Evolutionary conservation across 2,888 invertebrate species (phyloP), one percentile per base, ranked within the genome.

Genomic region (Seladonia tumulorum): DNA sequence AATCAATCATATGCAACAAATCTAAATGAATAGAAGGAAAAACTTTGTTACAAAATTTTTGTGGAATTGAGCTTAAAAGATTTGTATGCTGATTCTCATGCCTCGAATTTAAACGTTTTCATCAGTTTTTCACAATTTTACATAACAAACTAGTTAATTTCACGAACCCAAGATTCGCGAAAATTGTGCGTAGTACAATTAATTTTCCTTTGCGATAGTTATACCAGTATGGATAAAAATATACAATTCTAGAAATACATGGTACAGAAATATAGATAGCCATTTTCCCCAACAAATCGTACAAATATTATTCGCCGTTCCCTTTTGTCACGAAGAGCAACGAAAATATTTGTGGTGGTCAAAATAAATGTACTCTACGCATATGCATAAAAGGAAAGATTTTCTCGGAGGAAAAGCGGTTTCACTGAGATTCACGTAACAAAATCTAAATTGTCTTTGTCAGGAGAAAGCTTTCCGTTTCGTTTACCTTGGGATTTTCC

Each of bases 401-500:
- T 68, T 68, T 4, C 68, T 22, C 18, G 73, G 29, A n/a, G 57
- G 22, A 49, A 22, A 35, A 53, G 49, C 49, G 14, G 5, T 29
- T 53, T 73, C 49, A 14, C 25, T 49, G 35, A 5, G 35, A 53
- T 25, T 73, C 35, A 0, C 29, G 35, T 49, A 22, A 35, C 22
- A 53, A 73, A 49, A 53, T 53, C 73, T 35, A 53, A 35, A 73
- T 73, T 73, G 73, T 29, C 73, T 35, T 10, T 49, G 73, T 25
- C 73, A 35, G 49, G 35, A 35, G 49, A 73, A 53, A 73, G 49
- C 73, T 73, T 73, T 73, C 35, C 35, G 73, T 73, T 73, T 73
- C 73, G 73, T 73, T 73, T 73, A 73, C 72, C 47, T 29, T 72
- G 29, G 73, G 73, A 73, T 73, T 53, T 73, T 35, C 73, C 35